Evolutionary conservation across 2,113 vertebrate genomes (phyloP).

Genomic region (Tylochromis polylepis): DNA sequence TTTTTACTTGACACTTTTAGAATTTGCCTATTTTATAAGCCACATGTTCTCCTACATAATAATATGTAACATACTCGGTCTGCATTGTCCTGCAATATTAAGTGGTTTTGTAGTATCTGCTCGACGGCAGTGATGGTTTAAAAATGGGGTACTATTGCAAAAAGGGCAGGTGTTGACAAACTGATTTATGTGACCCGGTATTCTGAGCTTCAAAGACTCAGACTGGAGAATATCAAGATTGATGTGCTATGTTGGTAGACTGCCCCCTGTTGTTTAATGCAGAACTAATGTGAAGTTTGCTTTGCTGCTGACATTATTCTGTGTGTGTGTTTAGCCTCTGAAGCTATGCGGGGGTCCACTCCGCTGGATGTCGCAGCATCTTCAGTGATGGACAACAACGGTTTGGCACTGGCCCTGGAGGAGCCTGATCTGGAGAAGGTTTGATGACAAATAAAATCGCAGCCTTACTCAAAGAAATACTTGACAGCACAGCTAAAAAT

Average conservation of each 20-base stretch:
- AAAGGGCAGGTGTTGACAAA: neutral
- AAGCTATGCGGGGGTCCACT: constrained; percentile 95
- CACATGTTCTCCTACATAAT: neutral
- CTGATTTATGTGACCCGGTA: neutral
- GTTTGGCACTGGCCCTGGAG: constrained; percentile 87
- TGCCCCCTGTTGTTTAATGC: constrained; percentile 62
- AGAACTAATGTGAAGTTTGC: neutral
- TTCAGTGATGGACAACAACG: constrained; percentile 98
- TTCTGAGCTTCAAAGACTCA: neutral
- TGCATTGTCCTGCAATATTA: neutral
- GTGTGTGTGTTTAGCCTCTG: constrained; percentile 77
- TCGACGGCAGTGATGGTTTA: neutral
- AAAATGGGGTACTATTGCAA: neutral
- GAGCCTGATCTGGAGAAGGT: constrained; percentile 97
- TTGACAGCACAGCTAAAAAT: neutral
- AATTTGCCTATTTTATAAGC: neutral
- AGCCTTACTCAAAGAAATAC: neutral
- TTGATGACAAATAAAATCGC: neutral
- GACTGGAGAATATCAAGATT: neutral
- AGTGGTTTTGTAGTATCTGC: neutral
- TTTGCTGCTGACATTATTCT: neutral
- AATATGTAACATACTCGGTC: neutral
- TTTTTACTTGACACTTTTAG: neutral
- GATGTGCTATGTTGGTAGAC: constrained; percentile 7
- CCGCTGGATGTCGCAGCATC: constrained; percentile 94